Evolutionary conservation across 2,888 invertebrate species (phyloP).

Genomic region (Himalopsyche japonica): DNA sequence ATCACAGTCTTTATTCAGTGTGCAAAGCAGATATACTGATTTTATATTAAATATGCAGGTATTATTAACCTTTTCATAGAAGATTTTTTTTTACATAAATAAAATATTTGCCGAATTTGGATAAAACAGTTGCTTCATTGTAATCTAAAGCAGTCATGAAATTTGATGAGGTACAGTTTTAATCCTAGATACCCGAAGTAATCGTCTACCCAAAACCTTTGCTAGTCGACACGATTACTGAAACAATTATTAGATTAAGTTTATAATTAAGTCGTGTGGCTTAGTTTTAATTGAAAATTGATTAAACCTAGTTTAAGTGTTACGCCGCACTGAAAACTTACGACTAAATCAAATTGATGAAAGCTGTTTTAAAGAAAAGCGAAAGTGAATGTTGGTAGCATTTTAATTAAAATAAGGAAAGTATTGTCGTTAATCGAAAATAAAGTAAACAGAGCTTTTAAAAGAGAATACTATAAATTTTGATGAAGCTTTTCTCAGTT

Average conservation of each 20-base stretch:
- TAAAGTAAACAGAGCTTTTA: too few species aligned
- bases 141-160: neutral
- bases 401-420: neutral
- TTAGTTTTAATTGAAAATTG: neutral
- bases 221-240: neutral
- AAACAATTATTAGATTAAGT: neutral
- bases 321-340: neutral
- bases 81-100: too few species aligned
- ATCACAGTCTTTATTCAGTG: too few species aligned
- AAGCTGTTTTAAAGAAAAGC: neutral
- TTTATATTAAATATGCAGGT: too few species aligned
- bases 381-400: neutral
- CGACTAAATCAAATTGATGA: neutral
- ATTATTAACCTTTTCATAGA: too few species aligned
- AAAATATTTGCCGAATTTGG: too few species aligned
- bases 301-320: neutral
- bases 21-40: too few species aligned
- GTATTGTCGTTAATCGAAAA: neutral
- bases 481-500: too few species aligned
- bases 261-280: neutral
- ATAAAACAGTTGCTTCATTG: neutral
- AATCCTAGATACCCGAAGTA: neutral
- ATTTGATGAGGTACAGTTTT: neutral
- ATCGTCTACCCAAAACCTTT: neutral
- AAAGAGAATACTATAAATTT: too few species aligned